Evolutionary conservation across 2,797 vertebrate species (phyloP), one percentile per base, ranked within the genome.

Genomic region (Hydrolagus colliei): DNA sequence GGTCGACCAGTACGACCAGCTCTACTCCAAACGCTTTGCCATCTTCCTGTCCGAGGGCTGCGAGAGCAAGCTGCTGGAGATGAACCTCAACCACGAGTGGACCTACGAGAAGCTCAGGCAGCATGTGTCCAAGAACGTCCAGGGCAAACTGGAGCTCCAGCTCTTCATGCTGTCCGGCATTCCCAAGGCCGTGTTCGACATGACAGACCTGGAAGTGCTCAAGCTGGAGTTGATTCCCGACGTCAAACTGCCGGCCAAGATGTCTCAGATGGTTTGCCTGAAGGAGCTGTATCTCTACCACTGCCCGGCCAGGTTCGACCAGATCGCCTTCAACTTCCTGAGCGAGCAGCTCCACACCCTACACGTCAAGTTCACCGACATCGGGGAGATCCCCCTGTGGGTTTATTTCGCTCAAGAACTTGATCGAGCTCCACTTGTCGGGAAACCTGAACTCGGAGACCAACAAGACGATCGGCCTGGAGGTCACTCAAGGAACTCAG

Each of bases 41-140:
- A 93, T 95, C 16, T 96, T 96, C 86, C 88, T 96, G 89, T 96
- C 95, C 0, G 94, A 94, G 0, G 92, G 95, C 86, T 94, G 93
- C 0, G 94, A 95, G 89, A 94, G 90, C 27, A 89, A 90, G 41
- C 91, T 95, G 63, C 89, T 93, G 87, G 93, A 95, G 89, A 91
- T 94, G 74, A 92, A 87, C 82, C 74, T 93, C 65, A 93, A 94
- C 88, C 89, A 90, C 6, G 90, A 88, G 63, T 94, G 94, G 93
- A 91, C 92, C 1, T 91, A 89, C 1, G 90, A 92, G 52, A 91
- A 91, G 76, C 91, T 95, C 65, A 89, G 88, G 0, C 87, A 92
- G 78, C 90, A 93, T 88, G 90, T 89, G 0, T 89, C 72, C 0
- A 89, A 87, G n/a, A 91, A 95, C 35, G 68, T 89, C 2, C 91